Conservation (phyloP, 2,888 invertebrate genomes). For the Galerucella pusilla region DNA sequence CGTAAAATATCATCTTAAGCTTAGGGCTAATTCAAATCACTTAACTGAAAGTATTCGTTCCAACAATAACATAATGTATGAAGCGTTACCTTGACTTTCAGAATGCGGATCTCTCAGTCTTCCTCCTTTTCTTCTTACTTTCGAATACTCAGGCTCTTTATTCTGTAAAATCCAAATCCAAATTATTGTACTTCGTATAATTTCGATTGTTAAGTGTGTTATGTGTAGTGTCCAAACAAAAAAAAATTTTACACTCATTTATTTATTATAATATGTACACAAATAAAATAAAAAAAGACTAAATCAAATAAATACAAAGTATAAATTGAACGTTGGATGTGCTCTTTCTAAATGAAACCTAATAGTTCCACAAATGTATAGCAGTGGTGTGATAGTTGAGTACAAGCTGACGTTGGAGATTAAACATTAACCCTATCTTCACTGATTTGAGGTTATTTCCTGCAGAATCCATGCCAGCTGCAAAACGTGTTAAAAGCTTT, state of each 20-base stretch:
- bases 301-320: background rate
- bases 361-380: background rate
- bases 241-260: background rate
- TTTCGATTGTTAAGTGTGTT: background rate
- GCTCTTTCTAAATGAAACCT: slow-evolving; percentile 4
- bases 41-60: background rate
- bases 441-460: no score
- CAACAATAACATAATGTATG: background rate
- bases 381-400: no score
- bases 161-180: slow-evolving; percentile 66
- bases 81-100: slow-evolving; percentile 80
- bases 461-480: no score
- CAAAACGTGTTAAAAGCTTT: no score
- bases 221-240: background rate
- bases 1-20: no score
- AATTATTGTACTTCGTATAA: slow-evolving; percentile 6
- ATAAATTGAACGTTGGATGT: background rate
- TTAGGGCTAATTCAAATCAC: no score
- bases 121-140: slow-evolving; percentile 85
- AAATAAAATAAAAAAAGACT: background rate
- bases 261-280: background rate
- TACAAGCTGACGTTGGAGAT: no score
- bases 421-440: no score
- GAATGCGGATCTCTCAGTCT: slow-evolving; percentile 83
- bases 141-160: slow-evolving; percentile 86